A percentile compares a stretch with the other conserved stretches of the same genome.
Evolutionary conservation across 1,140 invertebrate genomes (phyloP).

Genomic region (Rhagoletis pomonella): DNA sequence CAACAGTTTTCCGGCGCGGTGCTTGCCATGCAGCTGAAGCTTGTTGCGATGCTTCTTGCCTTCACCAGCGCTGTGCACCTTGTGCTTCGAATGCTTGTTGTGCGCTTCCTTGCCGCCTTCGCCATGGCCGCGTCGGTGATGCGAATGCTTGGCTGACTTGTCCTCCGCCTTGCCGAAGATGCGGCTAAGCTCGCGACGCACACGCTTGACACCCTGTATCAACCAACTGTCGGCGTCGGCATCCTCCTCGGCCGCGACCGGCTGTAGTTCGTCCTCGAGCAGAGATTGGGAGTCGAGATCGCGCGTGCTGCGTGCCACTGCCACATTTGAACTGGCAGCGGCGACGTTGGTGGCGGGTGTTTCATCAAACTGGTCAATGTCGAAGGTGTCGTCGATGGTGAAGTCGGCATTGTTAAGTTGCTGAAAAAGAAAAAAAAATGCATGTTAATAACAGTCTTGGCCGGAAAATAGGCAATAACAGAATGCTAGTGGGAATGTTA

Average conservation of each 20-base stretch:
- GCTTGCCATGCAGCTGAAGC: not conserved
- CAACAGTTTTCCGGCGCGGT: not conserved
- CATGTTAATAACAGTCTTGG: not conserved
- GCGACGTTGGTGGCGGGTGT: slow-evolving; percentile 46
- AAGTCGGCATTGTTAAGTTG: slow-evolving; percentile 61
- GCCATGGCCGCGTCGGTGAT: slow-evolving; percentile 5
- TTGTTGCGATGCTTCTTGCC: slow-evolving; percentile 13
- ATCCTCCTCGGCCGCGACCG: slow-evolving; percentile 36
- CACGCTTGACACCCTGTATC: slow-evolving; percentile 61
- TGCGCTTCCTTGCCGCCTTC: slow-evolving; percentile 25
- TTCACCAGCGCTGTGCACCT: not conserved
- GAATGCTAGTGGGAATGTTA: no score
- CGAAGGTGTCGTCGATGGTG: slow-evolving; percentile 60
- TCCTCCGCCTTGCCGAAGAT: slow-evolving; percentile 63
- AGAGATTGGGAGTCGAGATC: slow-evolving; percentile 53
- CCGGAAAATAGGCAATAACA: not conserved
- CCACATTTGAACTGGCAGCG: not conserved
- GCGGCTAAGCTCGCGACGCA: slow-evolving; percentile 65
- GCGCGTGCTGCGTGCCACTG: not conserved
- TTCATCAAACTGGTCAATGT: slow-evolving; percentile 61
- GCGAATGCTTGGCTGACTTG: slow-evolving; percentile 18
- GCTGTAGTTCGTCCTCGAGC: slow-evolving; percentile 56
- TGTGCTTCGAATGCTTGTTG: slow-evolving; percentile 49
- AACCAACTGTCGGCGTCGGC: slow-evolving; percentile 61
- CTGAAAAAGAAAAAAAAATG: slow-evolving; percentile 59